Evolutionary conservation across 2,113 vertebrate genomes (phyloP).

Genomic region (Cyphomyrus discorhynchus): DNA sequence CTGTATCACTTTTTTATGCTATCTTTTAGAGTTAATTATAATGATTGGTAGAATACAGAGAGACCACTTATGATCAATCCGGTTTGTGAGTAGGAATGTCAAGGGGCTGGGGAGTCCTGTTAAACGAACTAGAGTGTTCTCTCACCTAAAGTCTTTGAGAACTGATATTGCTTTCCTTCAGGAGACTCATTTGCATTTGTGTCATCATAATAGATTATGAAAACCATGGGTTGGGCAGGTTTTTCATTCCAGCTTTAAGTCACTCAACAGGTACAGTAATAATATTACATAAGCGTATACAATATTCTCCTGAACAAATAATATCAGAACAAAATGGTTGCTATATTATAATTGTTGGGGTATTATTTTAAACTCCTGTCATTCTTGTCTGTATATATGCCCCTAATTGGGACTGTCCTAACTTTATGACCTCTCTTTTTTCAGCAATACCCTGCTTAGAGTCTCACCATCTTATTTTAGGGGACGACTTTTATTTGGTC

Average conservation of each 20-base stretch:
- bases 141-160: not conserved
- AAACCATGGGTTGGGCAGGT: not conserved
- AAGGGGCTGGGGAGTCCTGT: not conserved
- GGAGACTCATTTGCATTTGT: not conserved
- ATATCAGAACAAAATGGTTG: not conserved
- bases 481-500: not conserved
- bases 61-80: too few species aligned
- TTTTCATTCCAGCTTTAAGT: not conserved
- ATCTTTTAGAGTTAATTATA: too few species aligned
- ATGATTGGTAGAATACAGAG: too few species aligned
- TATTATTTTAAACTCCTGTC: not conserved
- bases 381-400: not conserved
- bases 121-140: not conserved
- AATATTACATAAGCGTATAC: not conserved
- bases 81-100: too few species aligned
- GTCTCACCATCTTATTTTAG: not conserved
- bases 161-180: slow-evolving; percentile 4
- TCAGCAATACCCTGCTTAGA: not conserved
- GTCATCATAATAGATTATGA: not conserved
- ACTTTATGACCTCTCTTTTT: not conserved
- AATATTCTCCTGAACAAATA: not conserved
- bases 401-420: not conserved
- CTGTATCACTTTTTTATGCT: too few species aligned
- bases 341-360: not conserved
- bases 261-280: not conserved